Base-by-base conservation (phyloP, 2,888 invertebrate genomes). In the Auanema sp. region DNA sequence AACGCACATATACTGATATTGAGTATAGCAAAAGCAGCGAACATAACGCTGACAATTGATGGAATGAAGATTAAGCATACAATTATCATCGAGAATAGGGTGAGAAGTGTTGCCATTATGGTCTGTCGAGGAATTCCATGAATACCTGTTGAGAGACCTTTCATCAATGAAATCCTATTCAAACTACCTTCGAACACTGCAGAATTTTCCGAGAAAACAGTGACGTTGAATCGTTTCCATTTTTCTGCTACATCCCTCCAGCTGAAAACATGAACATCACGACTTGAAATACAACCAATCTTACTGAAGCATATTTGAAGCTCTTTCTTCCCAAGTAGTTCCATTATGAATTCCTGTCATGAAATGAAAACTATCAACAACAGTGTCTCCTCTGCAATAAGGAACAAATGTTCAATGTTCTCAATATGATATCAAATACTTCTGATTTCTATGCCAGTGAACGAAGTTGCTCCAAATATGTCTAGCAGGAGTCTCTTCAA, bases 1-100 rank as follows among this genome's bases (percentile, higher is more conserved):
- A 1, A 60, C 52, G 16, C 21, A 67, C 67, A 68, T 4, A 72
- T 16, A 52, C 64, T 64, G 25, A 64, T 72, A 14, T 64, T 65
- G 40, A 60, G 55, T 54, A 72, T 69, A 43, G 68, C 69, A 50
- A 60, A 42, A 8, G 58, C 65, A 18, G 72, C 70, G 41, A 47
- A 53, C 18, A 62, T 43, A 47, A 72, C 69, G 23, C 72, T 67
- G 10, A 61, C 52, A 23, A 64, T 14, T 23, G 60, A 62, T 11
- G 72, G 70, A 12, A 72, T 60, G 56, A 72, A 68, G 33, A 72
- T 40, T 25, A 62, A 41, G 59, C 72, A 72, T 41, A 72, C 69
- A 23, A 58, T 58, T 2, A 64, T 40, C 72, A 72, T 72, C 50
- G 60, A 63, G 52, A 55, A 50, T 4, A 72, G 58, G 1, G 72